Evolutionary conservation across 1,140 invertebrate species (phyloP).

Genomic region (Luehdorfia chinensis): DNA sequence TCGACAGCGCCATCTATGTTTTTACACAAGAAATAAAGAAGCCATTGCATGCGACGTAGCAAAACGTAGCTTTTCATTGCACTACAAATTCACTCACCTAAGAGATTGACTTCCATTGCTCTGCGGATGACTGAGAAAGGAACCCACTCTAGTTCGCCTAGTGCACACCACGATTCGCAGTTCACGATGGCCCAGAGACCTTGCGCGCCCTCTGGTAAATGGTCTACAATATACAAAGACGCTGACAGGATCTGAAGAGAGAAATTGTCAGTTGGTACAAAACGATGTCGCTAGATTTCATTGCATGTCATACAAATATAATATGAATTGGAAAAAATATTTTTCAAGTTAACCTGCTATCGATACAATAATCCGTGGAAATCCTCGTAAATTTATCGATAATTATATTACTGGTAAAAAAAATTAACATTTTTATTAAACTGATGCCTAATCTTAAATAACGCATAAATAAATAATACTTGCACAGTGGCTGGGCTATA

Average conservation of each 20-base stretch:
- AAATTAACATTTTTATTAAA: too few relatives aligned
- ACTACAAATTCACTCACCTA: conserved; percentile 70
- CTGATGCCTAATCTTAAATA: too few relatives aligned
- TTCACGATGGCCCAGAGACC: conserved; percentile 94
- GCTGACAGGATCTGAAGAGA: conserved; percentile 81
- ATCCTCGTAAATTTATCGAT: too few relatives aligned
- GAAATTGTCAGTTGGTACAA: not conserved
- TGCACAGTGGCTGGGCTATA: too few relatives aligned
- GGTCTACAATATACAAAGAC: conserved; percentile 85
- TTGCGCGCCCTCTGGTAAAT: conserved; percentile 85
- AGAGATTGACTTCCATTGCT: conserved; percentile 86
- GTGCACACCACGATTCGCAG: conserved; percentile 91
- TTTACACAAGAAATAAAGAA: not conserved
- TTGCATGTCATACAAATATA: too few relatives aligned
- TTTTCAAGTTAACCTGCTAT: too few relatives aligned
- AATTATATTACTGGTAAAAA: too few relatives aligned
- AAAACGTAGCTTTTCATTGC: conserved; percentile 19
- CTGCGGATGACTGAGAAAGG: conserved; percentile 85
- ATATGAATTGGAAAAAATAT: too few relatives aligned
- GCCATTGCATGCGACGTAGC: conserved; percentile 2
- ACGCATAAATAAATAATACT: too few relatives aligned
- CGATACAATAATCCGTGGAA: too few relatives aligned
- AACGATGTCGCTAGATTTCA: not conserved
- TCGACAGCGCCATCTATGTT: not conserved
- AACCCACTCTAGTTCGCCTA: conserved; percentile 94